A percentile compares a stretch with the other conserved stretches of the same genome.
phyloP scores from a whole-genome alignment of 1,140 invertebrate genomes.

The Nephila pilipes region DNA sequence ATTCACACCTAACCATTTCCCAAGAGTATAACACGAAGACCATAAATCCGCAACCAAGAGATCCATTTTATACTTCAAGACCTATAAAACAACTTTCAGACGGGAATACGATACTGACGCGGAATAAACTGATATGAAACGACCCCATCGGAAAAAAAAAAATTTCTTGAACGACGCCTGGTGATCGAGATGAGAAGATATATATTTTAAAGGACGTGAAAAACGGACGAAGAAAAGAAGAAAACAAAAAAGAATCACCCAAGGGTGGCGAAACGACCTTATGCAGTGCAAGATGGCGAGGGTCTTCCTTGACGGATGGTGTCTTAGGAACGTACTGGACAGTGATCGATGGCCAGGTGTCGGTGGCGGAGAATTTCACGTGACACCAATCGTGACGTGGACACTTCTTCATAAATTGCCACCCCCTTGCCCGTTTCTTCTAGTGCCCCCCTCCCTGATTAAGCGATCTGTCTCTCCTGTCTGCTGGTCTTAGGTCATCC shows the following conservation, averaged over 20 bases:
- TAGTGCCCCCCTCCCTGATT: slow-evolving; percentile 56
- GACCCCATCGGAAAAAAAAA: background rate
- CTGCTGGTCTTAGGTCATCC: slow-evolving; percentile 52
- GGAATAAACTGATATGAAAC: slow-evolving; percentile 68
- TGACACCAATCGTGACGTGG: slow-evolving; percentile 71
- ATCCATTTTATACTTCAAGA: slow-evolving; percentile 50
- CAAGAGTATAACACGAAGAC: slow-evolving; percentile 16
- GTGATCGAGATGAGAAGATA: slow-evolving; percentile 61
- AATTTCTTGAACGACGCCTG: slow-evolving; percentile 17
- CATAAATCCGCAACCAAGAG: slow-evolving; percentile 64
- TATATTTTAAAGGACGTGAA: slow-evolving; percentile 63
- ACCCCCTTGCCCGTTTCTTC: background rate
- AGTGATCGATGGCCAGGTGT: slow-evolving; percentile 74
- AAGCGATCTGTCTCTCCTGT: slow-evolving; percentile 70
- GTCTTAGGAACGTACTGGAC: slow-evolving; percentile 68
- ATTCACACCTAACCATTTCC: slow-evolving; percentile 15
- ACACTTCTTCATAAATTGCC: slow-evolving; percentile 76
- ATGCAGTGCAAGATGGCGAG: slow-evolving; percentile 43
- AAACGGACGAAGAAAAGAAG: background rate
- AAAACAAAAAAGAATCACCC: slow-evolving; percentile 11
- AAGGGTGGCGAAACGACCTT: slow-evolving; percentile 68
- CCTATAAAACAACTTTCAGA: slow-evolving; percentile 71
- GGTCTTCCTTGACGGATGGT: slow-evolving; percentile 67
- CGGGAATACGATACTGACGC: slow-evolving; percentile 66
- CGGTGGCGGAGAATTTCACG: slow-evolving; percentile 69